Conservation (phyloP, 2,113 vertebrate genomes). For the Jacana jacana region DNA sequence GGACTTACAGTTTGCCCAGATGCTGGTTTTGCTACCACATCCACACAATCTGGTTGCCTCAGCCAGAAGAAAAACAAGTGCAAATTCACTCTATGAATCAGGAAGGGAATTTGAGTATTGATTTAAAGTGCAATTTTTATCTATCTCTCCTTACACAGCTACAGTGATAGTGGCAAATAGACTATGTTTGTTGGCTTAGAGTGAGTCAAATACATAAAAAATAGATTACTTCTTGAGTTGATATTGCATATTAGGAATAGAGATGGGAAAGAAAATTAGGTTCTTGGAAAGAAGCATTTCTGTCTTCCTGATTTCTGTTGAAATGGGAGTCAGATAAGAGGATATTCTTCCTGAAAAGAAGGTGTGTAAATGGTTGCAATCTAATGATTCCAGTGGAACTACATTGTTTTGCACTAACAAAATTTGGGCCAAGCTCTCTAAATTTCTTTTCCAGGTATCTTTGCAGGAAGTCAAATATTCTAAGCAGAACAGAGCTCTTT, state of each 20-base stretch:
- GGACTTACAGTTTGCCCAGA: background rate
- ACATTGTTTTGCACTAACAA: background rate
- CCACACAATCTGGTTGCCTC: background rate
- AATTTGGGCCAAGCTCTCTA: background rate
- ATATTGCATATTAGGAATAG: background rate
- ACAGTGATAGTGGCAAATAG: background rate
- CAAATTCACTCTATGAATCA: background rate
- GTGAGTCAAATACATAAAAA: background rate
- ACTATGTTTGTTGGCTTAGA: background rate
- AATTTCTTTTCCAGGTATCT: background rate
- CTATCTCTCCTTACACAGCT: background rate
- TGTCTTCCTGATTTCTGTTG: background rate
- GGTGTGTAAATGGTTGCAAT: background rate
- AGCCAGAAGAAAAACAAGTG: background rate
- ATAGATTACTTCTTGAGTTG: background rate
- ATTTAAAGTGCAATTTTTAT: background rate
- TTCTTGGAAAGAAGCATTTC: background rate
- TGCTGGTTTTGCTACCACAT: background rate
- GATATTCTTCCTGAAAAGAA: background rate
- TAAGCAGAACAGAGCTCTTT: background rate
- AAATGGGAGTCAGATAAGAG: background rate
- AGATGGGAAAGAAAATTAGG: background rate
- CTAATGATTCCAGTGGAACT: background rate
- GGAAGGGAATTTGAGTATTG: background rate
- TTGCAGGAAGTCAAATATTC: background rate